Percentiles rank a stretch among this genome's conserved stretches.
These are phyloP conservation scores for Stichopus horrens DNA, from an alignment of 53 echinoderm and acorn worm species.

Conservation along the genomic window DNA sequence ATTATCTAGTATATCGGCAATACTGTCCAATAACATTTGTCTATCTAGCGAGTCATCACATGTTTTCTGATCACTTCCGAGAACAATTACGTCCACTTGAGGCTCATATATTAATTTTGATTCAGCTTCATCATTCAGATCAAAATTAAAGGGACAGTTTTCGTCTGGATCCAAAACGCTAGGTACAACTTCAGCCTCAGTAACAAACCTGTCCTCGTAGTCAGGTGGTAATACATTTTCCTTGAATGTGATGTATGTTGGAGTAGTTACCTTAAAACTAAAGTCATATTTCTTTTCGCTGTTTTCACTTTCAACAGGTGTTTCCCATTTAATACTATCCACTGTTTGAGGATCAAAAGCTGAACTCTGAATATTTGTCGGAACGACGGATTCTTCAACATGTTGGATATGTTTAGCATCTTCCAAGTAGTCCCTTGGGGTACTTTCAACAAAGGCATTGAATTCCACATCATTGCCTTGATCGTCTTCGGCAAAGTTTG, in stretches of 20 bases:
- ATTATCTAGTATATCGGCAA: background rate
- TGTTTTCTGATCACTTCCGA: background rate
- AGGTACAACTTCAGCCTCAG: slow-evolving; percentile 11
- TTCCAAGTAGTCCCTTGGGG: background rate
- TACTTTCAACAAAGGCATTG: background rate
- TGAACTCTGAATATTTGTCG: background rate
- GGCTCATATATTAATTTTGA: background rate
- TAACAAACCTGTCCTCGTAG: background rate
- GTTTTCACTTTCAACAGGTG: too few relatives aligned
- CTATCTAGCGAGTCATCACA: background rate
- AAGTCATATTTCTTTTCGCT: background rate
- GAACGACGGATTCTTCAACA: slow-evolving; percentile 5
- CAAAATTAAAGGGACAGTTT: background rate
- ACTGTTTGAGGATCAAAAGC: background rate
- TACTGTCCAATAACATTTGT: background rate
- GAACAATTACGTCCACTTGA: background rate
- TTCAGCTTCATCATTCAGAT: background rate
- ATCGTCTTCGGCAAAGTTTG: too few relatives aligned
- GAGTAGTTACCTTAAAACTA: background rate
- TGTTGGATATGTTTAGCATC: too few relatives aligned
- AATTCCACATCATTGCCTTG: background rate
- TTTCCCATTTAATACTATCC: background rate
- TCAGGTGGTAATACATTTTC: slow-evolving; percentile 20
- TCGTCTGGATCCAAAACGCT: slow-evolving; percentile 4
- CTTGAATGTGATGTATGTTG: background rate